Evolutionary conservation across 2,113 vertebrate genomes (phyloP), one percentile per base, ranked within the genome.

Genomic region (Pleuronectes platessa): DNA sequence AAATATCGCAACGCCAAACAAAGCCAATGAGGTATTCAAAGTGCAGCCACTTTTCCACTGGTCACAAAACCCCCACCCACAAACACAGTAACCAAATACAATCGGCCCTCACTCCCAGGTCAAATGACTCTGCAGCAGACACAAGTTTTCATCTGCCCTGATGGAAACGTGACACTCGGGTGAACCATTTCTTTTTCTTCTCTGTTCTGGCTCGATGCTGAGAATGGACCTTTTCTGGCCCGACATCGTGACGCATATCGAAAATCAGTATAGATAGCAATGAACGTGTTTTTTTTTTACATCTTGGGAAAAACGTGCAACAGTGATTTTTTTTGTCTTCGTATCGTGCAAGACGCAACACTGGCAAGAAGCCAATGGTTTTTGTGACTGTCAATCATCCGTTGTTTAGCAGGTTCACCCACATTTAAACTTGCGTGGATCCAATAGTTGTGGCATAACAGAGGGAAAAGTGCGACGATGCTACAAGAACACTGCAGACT

Each of bases 1-100:
- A 81, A 81, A 85, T 14, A 79, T 51, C 47, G 47, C 4, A 18
- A 51, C 58, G 60, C 21, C 5, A 73, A 31, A 68, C 53, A 58
- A 74, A 65, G 18, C 7, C 18, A 54, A 54, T 20, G 47, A 51
- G 47, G 47, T 18, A 51, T 20, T 51, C 47, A 42, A 17, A 51
- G 47, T 51, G 7, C 18, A 42, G 40, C 40, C 40, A 42, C 40
- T 42, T 42, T 37, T 42, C 40, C 40, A 42, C 40, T 42, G 40
- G 40, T 42, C 40, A 11, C 40, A 42, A 42, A 42, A 42, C 40
- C 40, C 40, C 40, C 40, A 42, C 17, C 47, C 47, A 51, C 59
- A 74, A 87, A 84, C 60, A 27, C 21, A 49, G 18, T 51, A 18
- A 18, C 47, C 18, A 18, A 51, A 18, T 51, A 51, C 47, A 51